Base-by-base conservation (phyloP, 2,888 invertebrate genomes). In the Cosmorhoe ocellata region DNA sequence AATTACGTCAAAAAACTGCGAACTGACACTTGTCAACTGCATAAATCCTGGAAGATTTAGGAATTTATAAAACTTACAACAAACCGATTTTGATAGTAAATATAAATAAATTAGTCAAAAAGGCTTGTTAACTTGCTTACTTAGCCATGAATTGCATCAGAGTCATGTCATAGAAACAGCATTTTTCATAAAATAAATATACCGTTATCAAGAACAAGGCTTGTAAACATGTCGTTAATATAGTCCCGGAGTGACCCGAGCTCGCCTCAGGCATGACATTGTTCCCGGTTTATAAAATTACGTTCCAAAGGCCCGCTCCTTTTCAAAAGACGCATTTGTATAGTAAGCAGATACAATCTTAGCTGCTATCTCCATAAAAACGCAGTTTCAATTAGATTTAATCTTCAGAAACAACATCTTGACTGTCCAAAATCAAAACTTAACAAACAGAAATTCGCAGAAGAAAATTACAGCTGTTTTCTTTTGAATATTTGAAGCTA, bases 271-370 rank as follows among this genome's bases (percentile, higher is more conserved):
- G 72, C 72, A 56, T 57, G 63, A 74, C 74, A 74, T 76, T 76
- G 73, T 79, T 74, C 70, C 69, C 67, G 68, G 66, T 73, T 79
- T 79, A 80, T 80, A 76, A 80, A 79, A 79, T 81, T 80, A 79
- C 68, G 59, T 67, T 58, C 59, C 66, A 68, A 75, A 73, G 31
- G 31, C 40, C 28, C 8, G 33, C 10, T 34, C 14, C 33, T 33
- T 33, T 40, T 45, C 39, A 51, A 45, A 40, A 26, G 26, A 26
- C 12, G 27, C 12, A 14, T 45, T 45, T 27, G 18, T 24, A 2
- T 10, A 14, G 14, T 36, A 40, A 45, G 26, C 51, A 10, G 33
- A 14, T 40, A 31, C 8, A 18, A 18, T 18, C 8, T 12, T 28
- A 13, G 1, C 13, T 18, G 4, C 8, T 3, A 8, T 0, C 6